Evolutionary conservation across 2,113 vertebrate genomes (phyloP).

Genomic region (Dasyurus viverrinus): DNA sequence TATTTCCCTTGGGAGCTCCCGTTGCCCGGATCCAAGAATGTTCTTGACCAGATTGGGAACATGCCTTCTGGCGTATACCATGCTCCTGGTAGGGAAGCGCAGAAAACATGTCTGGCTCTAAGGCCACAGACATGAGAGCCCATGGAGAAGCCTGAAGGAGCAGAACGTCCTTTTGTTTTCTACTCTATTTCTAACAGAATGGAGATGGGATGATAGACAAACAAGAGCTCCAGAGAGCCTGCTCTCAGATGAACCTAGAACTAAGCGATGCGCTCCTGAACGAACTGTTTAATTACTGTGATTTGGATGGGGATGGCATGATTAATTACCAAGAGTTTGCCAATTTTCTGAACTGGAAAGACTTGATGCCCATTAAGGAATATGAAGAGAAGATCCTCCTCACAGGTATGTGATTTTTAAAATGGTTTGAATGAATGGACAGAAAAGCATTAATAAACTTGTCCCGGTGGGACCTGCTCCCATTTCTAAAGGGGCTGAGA

Average conservation of each 20-base stretch:
- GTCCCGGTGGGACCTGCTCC: background rate
- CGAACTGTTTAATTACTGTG: conserved; percentile 90
- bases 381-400: conserved; percentile 84
- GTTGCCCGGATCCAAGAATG: no score
- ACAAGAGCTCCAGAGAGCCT: conserved; percentile 84
- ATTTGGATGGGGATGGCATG: conserved; percentile 87
- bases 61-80: no score
- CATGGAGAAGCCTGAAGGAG: background rate
- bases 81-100: no score
- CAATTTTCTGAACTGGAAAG: conserved; percentile 94
- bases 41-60: no score
- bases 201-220: conserved; percentile 88
- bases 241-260: conserved; percentile 85
- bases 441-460: background rate
- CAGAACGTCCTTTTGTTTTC: background rate
- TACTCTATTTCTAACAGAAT: conserved; percentile 82
- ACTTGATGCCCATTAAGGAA: conserved; percentile 84
- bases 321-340: conserved; percentile 91
- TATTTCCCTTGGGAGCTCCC: no score
- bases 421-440: background rate
- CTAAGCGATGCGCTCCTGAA: conserved; percentile 84
- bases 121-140: background rate
- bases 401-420: conserved; percentile 81
- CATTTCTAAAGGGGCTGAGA: background rate
- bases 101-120: no score